Conservation (phyloP, 2,113 vertebrate genomes). For the Paradoxurus hermaphroditus region DNA sequence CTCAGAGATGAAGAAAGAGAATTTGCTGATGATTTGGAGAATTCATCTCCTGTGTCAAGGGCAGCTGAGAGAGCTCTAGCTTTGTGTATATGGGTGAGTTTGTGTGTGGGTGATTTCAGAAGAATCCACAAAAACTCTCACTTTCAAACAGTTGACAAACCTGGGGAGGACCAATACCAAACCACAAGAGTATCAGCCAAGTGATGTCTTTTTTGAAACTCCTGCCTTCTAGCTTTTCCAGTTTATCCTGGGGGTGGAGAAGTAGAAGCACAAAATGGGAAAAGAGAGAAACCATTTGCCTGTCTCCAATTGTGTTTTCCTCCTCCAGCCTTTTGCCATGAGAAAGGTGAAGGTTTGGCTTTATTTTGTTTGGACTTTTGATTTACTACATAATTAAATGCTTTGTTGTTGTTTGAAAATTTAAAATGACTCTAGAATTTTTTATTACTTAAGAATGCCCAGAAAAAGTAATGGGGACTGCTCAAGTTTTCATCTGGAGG, state of each 20-base stretch:
- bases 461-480: conserved; percentile 38
- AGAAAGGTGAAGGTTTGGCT: not conserved
- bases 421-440: conserved; percentile 16
- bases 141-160: not conserved
- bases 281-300: not conserved
- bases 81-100: not conserved
- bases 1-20: not conserved
- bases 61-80: not conserved
- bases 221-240: not conserved
- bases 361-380: conserved; percentile 34
- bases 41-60: not conserved
- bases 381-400: conserved; percentile 42
- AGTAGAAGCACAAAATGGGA: not conserved
- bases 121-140: not conserved
- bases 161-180: not conserved
- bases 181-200: not conserved
- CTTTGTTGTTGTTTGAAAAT: conserved; percentile 20
- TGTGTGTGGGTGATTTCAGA: not conserved
- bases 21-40: not conserved
- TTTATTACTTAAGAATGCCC: not conserved
- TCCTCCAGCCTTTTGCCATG: not conserved
- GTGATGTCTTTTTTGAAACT: not conserved
- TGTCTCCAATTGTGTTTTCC: not conserved
- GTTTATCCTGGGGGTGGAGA: not conserved
- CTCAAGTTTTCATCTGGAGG: conserved; percentile 29